These are phyloP conservation scores for Kryptopterus vitreolus DNA, from an alignment of 2,797 vertebrate genomes.

Conservation along the genomic window DNA sequence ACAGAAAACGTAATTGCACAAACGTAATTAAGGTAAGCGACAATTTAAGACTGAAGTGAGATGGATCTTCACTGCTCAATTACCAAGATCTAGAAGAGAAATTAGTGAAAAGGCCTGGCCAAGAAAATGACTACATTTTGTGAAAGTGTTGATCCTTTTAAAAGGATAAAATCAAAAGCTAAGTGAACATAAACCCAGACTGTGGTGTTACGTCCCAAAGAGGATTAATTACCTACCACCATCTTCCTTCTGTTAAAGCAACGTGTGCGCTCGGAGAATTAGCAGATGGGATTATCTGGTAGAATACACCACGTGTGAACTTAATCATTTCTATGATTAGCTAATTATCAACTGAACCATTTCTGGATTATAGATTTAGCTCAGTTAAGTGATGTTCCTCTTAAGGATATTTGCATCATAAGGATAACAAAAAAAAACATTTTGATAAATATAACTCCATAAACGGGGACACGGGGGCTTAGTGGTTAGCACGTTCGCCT, in stretches of 20 bases:
- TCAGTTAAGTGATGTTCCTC: neutral
- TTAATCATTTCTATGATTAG: neutral
- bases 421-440: neutral
- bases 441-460: neutral
- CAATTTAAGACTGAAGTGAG: conserved; percentile 18
- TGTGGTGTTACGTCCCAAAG: conserved; percentile 24
- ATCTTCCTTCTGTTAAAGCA: conserved; percentile 23
- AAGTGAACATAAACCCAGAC: conserved; percentile 7
- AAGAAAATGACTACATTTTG: too few relatives aligned
- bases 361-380: neutral
- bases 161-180: neutral
- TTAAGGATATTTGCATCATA: too few relatives aligned
- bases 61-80: conserved; percentile 9
- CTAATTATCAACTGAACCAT: neutral
- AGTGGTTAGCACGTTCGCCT: too few relatives aligned
- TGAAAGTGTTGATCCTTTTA: neutral
- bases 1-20: neutral
- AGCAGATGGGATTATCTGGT: conserved; percentile 11
- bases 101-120: neutral
- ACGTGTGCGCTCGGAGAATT: neutral
- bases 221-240: conserved; percentile 38
- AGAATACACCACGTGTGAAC: neutral
- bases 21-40: neutral
- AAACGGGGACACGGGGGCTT: too few relatives aligned
- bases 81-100: neutral